A percentile compares a stretch with the other conserved stretches of the same genome.
Conservation (phyloP, 2,113 vertebrate genomes). For the Zapornia atra region DNA sequence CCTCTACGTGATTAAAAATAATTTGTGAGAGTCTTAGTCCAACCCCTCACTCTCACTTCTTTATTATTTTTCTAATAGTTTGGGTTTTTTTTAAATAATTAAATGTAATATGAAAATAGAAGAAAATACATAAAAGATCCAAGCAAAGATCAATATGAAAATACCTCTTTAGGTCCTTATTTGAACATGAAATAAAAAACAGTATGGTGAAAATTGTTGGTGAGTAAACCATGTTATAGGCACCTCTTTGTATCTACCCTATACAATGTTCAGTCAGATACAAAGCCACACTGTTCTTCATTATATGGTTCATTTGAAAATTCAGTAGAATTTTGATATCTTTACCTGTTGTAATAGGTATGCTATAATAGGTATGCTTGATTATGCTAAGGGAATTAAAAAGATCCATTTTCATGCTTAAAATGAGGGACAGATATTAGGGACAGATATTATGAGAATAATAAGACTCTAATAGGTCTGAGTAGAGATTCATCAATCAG, state of each 20-base stretch:
- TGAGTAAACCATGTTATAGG: not conserved
- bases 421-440: not conserved
- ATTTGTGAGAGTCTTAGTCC: not conserved
- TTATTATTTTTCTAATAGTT: not conserved
- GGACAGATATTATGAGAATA: not conserved
- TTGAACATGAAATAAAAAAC: not conserved
- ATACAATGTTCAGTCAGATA: not conserved
- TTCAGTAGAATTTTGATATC: not conserved
- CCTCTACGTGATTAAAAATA: not conserved
- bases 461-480: not conserved
- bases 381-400: not conserved
- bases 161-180: not conserved
- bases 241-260: not conserved
- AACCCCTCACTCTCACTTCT: not conserved
- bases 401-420: not conserved
- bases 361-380: too few species aligned
- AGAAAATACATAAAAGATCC: not conserved
- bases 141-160: not conserved
- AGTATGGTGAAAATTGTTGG: not conserved
- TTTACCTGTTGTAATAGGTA: not conserved
- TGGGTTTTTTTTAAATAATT: not conserved
- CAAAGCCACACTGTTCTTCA: not conserved
- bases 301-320: rapidly evolving
- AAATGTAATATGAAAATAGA: not conserved
- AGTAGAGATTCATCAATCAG: not conserved